phyloP scores from a whole-genome alignment of 2,888 invertebrate genomes.

The Drosophila prolongata region DNA sequence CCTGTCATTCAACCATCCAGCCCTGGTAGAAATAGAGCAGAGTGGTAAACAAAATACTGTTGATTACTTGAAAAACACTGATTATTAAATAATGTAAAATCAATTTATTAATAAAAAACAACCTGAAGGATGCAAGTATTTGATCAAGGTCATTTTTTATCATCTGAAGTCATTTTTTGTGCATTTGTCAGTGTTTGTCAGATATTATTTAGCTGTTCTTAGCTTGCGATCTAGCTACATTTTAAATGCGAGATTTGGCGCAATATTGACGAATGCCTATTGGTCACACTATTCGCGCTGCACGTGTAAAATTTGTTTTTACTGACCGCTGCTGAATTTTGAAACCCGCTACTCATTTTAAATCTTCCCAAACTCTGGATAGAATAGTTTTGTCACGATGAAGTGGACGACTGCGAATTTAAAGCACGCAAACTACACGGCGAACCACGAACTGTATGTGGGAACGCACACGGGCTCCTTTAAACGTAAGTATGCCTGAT shows the following conservation, averaged over 20 bases:
- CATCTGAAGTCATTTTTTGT: no score
- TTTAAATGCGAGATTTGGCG: neutral
- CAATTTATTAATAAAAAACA: no score
- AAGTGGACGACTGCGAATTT: constrained; percentile 84
- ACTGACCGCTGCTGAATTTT: neutral
- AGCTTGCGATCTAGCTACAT: no score
- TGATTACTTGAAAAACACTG: no score
- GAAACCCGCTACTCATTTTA: constrained; percentile 9
- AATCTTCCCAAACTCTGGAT: neutral
- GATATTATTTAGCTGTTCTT: no score
- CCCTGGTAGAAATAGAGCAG: neutral
- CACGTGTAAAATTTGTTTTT: constrained; percentile 67
- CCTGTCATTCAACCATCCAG: neutral
- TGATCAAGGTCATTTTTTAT: no score
- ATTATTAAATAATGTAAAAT: neutral
- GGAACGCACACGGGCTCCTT: constrained; percentile 85
- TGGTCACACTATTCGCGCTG: constrained; percentile 34
- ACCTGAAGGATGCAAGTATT: no score
- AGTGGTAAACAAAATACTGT: neutral
- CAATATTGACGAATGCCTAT: neutral
- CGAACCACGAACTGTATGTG: constrained; percentile 83
- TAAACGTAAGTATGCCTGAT: constrained; percentile 77
- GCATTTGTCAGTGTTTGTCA: no score
- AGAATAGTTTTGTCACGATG: constrained; percentile 65
- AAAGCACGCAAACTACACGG: constrained; percentile 81